Evolutionary conservation across 1,140 invertebrate genomes (phyloP).

Genomic region (Monochamus saltuarius): DNA sequence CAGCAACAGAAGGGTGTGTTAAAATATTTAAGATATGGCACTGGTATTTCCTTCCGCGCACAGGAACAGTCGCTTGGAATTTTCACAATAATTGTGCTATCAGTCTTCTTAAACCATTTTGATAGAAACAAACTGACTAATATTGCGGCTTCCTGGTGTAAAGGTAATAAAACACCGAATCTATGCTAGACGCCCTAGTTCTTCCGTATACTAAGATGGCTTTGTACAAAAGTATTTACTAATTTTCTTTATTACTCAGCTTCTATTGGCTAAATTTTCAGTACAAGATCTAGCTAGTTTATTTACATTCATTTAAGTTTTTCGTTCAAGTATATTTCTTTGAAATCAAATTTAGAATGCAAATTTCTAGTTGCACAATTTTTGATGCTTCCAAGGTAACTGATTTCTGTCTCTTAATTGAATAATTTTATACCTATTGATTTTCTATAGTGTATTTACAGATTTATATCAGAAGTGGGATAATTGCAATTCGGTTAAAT

Average conservation of each 20-base stretch:
- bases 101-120: constrained; percentile 20
- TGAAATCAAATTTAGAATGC: neutral
- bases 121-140: constrained; percentile 25
- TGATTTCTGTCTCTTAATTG: neutral
- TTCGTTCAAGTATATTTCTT: constrained; percentile 15
- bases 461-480: no score
- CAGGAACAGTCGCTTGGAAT: no score
- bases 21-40: no score
- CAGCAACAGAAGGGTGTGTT: no score
- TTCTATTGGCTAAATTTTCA: constrained; percentile 5
- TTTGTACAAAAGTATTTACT: constrained; percentile 40
- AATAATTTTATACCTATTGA: neutral
- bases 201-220: constrained; percentile 42
- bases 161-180: constrained; percentile 41
- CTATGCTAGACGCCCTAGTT: constrained; percentile 23
- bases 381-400: neutral
- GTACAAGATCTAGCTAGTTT: neutral
- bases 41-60: no score
- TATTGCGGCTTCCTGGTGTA: constrained; percentile 35
- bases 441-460: no score
- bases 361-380: neutral
- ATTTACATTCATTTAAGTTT: constrained; percentile 1
- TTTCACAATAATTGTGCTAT: constrained; percentile 9
- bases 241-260: constrained; percentile 26
- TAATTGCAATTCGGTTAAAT: no score